phyloP scores from a whole-genome alignment of 2,797 vertebrate genomes.

The Myripristis jacobus region DNA sequence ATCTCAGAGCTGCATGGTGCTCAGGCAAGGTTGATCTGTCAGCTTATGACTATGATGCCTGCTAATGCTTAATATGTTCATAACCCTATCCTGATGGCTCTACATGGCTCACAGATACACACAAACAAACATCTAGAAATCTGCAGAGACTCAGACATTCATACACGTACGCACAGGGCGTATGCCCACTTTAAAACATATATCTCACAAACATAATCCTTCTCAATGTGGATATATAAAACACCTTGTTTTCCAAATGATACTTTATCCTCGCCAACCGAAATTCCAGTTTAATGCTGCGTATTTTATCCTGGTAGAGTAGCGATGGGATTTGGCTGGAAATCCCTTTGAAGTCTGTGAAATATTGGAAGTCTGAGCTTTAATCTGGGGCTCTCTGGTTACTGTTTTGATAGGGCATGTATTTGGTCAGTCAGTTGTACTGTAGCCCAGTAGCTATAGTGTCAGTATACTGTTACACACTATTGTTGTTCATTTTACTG shows the following conservation, averaged over 20 bases:
- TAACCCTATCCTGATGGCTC: conserved; percentile 33
- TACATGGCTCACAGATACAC: conserved; percentile 24
- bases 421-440: conserved; percentile 38
- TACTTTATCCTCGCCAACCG: conserved; percentile 47
- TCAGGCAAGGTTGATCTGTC: conserved; percentile 54
- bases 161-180: background rate
- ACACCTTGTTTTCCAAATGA: conserved; percentile 37
- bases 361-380: conserved; percentile 62
- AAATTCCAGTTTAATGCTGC: conserved; percentile 56
- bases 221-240: conserved; percentile 37
- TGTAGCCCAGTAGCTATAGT: conserved; percentile 39
- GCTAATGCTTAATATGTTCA: conserved; percentile 65
- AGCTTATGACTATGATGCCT: conserved; percentile 51
- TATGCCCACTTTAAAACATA: conserved; percentile 7
- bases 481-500: conserved; percentile 13
- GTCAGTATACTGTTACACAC: conserved; percentile 59
- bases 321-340: conserved; percentile 48
- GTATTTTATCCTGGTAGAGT: conserved; percentile 50
- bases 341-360: conserved; percentile 65
- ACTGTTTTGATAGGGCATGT: conserved; percentile 66
- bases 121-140: conserved; percentile 13
- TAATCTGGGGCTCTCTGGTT: conserved; percentile 60
- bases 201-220: conserved; percentile 21
- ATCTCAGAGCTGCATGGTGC: conserved; percentile 54
- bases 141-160: background rate